These are phyloP conservation scores for Rotaria macrura DNA, from an alignment of 2,888 invertebrate genomes.

Conservation along the genomic window DNA sequence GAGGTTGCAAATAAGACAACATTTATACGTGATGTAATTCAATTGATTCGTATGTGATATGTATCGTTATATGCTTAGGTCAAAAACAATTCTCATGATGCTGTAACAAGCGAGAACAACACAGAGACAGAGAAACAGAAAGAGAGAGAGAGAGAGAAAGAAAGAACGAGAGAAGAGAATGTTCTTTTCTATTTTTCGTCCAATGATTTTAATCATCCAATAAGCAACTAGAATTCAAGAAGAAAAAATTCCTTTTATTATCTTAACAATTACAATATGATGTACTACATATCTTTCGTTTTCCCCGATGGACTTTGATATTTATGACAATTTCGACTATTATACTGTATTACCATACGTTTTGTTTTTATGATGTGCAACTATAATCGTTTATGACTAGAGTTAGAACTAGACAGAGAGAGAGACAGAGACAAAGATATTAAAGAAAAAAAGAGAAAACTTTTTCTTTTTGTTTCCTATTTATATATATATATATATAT, in stretches of 20 bases:
- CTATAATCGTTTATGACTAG: conserved; percentile 3
- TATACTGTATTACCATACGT: not conserved
- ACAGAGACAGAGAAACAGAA: no score
- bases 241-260: not conserved
- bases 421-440: not conserved
- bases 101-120: not conserved
- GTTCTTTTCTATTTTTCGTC: not conserved
- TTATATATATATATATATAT: no score
- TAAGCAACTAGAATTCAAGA: not conserved
- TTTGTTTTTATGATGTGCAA: not conserved
- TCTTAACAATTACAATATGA: not conserved
- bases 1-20: not conserved
- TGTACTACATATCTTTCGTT: not conserved
- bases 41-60: not conserved
- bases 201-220: not conserved
- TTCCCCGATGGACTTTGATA: not conserved
- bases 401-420: not conserved
- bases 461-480: not conserved
- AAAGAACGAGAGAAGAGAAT: not conserved
- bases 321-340: not conserved
- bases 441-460: no score
- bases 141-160: no score
- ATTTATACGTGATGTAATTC: not conserved
- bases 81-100: not conserved
- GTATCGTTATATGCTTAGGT: not conserved